Evolutionary conservation across 2,113 vertebrate species (phyloP).

Genomic region (Opisthocomus hoazin): DNA sequence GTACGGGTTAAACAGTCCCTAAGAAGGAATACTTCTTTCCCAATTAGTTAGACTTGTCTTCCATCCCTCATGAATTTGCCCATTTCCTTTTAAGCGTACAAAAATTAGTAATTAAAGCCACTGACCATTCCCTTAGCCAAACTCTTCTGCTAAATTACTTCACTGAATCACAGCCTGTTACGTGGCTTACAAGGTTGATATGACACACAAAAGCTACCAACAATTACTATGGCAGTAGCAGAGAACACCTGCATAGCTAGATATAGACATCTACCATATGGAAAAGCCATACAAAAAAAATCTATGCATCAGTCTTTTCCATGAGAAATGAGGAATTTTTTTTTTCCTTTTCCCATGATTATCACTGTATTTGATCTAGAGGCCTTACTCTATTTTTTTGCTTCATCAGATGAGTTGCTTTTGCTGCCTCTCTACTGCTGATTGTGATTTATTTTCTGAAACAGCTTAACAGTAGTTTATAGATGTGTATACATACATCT

Average conservation of each 20-base stretch:
- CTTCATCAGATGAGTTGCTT: background rate
- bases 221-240: background rate
- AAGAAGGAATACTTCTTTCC: background rate
- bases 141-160: background rate
- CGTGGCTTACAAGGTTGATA: background rate
- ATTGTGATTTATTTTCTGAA: background rate
- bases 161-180: background rate
- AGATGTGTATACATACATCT: too few relatives aligned
- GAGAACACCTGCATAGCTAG: background rate
- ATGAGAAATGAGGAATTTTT: background rate
- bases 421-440: background rate
- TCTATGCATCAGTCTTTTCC: background rate
- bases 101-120: background rate
- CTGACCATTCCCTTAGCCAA: background rate
- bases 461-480: background rate
- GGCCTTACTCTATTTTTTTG: background rate
- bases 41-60: background rate
- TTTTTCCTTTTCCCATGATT: background rate
- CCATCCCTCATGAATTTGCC: background rate
- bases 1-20: background rate
- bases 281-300: background rate
- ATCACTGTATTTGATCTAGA: background rate
- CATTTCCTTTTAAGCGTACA: background rate
- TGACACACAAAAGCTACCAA: background rate
- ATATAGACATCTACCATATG: background rate